A percentile compares a stretch with the other conserved stretches of the same genome.
These are phyloP conservation scores for Leptinotarsa tumamoca DNA, from an alignment of 2,888 invertebrate genomes.

Conservation along the genomic window DNA sequence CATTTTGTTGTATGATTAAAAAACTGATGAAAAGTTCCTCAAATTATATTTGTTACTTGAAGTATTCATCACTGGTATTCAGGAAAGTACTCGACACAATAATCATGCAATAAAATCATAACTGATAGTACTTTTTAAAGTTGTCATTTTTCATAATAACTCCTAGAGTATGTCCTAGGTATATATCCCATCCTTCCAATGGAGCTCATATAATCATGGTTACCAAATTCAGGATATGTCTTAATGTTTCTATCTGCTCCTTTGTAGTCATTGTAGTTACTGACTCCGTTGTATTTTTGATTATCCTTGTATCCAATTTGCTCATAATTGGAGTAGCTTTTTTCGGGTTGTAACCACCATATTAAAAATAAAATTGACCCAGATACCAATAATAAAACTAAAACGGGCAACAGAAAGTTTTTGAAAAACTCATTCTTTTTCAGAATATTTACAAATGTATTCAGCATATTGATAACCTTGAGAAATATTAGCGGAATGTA, in stretches of 20 bases:
- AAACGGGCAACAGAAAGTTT: conserved; percentile 60
- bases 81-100: too few relatives aligned
- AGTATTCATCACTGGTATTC: too few relatives aligned
- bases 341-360: conserved; percentile 60
- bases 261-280: conserved; percentile 6
- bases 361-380: conserved; percentile 61
- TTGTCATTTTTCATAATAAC: conserved; percentile 13
- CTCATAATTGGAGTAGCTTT: conserved; percentile 30
- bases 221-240: not conserved
- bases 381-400: conserved; percentile 55
- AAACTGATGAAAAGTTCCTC: too few relatives aligned
- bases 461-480: conserved; percentile 57
- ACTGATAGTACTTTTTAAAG: too few relatives aligned
- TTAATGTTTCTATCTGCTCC: not conserved
- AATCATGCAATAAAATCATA: too few relatives aligned
- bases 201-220: not conserved
- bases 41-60: too few relatives aligned
- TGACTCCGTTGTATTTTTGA: not conserved
- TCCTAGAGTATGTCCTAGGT: conserved; percentile 4
- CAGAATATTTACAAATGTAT: conserved; percentile 56
- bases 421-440: conserved; percentile 61
- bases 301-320: conserved; percentile 20
- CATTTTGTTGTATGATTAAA: too few relatives aligned
- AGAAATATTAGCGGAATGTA: conserved; percentile 60
- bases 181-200: not conserved